phyloP scores from a whole-genome alignment of 2,888 invertebrate species.

The Drosophila parthenogenetica region DNA sequence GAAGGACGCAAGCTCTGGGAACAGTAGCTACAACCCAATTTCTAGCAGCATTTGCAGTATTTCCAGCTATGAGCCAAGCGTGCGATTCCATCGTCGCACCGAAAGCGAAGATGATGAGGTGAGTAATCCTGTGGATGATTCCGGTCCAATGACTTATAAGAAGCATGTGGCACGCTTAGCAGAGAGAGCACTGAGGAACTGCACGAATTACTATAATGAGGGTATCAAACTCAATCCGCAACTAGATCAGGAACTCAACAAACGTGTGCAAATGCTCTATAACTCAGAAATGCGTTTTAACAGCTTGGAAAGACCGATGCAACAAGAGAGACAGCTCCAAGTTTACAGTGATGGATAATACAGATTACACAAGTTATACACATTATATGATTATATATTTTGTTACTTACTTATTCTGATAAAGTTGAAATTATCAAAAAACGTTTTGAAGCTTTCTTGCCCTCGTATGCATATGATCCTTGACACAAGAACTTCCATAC shows the following conservation, averaged over 20 bases:
- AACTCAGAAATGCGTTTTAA: slow-evolving; percentile 35
- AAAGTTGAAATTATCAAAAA: slow-evolving; percentile 29
- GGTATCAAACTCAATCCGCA: background rate
- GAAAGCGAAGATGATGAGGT: slow-evolving; percentile 15
- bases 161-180: slow-evolving; percentile 50
- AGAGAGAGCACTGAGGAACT: slow-evolving; percentile 36
- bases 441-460: no score
- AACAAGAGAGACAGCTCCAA: slow-evolving; percentile 4
- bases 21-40: slow-evolving; percentile 19
- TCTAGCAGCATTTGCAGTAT: slow-evolving; percentile 19
- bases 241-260: slow-evolving; percentile 1
- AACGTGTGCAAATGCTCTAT: slow-evolving; percentile 22
- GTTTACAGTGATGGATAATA: slow-evolving; percentile 33
- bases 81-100: slow-evolving; percentile 51
- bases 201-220: slow-evolving; percentile 14
- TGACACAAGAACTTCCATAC: no score
- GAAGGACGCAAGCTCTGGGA: slow-evolving; percentile 13
- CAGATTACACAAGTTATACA: background rate
- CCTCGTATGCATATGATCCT: no score
- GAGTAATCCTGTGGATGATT: background rate
- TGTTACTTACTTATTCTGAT: slow-evolving; percentile 18
- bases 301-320: background rate
- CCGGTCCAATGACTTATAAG: slow-evolving; percentile 3
- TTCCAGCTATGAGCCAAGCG: slow-evolving; percentile 49
- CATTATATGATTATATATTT: slow-evolving; percentile 48